Percentiles rank a stretch among this genome's conserved stretches.
Conservation (phyloP, 2,797 vertebrate genomes). For the Microhierax caerulescens region DNA sequence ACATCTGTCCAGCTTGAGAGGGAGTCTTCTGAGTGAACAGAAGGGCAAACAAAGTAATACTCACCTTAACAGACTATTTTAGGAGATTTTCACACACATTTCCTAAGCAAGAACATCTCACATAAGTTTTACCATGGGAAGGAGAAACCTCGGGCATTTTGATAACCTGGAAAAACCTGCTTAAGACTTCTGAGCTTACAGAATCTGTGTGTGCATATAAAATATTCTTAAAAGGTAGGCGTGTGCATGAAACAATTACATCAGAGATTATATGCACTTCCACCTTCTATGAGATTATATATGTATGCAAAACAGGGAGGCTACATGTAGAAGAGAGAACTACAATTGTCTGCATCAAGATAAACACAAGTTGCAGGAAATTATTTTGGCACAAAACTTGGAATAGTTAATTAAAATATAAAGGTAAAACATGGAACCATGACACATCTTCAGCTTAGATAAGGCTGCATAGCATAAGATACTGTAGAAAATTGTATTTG, state of each 20-base stretch:
- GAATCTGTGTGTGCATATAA: not conserved
- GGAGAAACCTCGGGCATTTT: not conserved
- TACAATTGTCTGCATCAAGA: constrained; percentile 20
- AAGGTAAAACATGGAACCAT: not conserved
- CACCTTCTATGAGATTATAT: not conserved
- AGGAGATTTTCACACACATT: not conserved
- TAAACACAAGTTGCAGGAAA: constrained; percentile 36
- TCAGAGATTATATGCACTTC: constrained; percentile 12
- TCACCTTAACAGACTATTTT: not conserved
- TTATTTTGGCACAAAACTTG: constrained; percentile 13
- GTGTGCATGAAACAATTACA: not conserved
- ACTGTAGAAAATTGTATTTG: not conserved
- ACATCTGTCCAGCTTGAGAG: not conserved
- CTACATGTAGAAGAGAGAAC: not conserved
- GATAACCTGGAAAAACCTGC: constrained; percentile 28
- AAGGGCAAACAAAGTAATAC: not conserved
- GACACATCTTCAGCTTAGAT: not conserved
- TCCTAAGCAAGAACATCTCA: not conserved
- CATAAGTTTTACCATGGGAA: not conserved
- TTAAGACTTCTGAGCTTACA: not conserved
- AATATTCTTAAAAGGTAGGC: constrained; percentile 8
- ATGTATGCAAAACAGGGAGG: constrained; percentile 31
- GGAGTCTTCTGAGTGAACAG: not conserved
- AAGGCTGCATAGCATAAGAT: not conserved
- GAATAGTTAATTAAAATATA: not conserved